Conservation (phyloP, 2,113 vertebrate genomes). For the Malurus elegans region DNA sequence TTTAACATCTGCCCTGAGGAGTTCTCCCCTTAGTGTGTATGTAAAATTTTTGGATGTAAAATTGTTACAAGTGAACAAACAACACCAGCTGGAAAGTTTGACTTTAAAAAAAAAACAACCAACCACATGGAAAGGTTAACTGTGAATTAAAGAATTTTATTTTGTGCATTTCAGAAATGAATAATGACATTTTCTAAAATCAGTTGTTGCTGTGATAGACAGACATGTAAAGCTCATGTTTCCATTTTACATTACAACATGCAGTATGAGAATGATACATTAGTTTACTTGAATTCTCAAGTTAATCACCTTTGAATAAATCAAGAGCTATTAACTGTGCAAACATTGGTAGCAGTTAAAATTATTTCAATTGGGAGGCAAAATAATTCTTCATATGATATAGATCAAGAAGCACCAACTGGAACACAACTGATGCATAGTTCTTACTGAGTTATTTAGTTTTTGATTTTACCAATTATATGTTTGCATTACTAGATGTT, state of each 20-base stretch:
- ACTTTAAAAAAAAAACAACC: not conserved
- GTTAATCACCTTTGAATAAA: not conserved
- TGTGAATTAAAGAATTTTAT: conserved; percentile 64
- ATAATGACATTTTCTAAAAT: conserved; percentile 43
- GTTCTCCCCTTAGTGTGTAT: accelerated
- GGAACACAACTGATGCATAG: not conserved
- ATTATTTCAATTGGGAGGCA: not conserved
- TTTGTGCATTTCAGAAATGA: conserved; percentile 67
- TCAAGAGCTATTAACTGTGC: not conserved
- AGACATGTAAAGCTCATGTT: conserved; percentile 32
- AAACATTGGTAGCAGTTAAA: not conserved
- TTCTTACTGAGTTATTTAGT: not conserved
- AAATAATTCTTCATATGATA: not conserved
- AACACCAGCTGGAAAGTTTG: not conserved
- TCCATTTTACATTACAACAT: conserved; percentile 37
- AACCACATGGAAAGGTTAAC: not conserved
- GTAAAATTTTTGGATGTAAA: not conserved
- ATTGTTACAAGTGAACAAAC: not conserved
- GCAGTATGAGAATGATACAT: conserved; percentile 21
- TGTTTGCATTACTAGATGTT: not conserved
- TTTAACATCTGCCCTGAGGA: not conserved
- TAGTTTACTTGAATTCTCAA: conserved; percentile 3
- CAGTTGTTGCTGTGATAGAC: conserved; percentile 33
- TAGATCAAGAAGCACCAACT: not conserved
- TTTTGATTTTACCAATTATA: not conserved